Base-by-base conservation (phyloP, 2,888 invertebrate genomes). In the Amphipyra berbera region DNA sequence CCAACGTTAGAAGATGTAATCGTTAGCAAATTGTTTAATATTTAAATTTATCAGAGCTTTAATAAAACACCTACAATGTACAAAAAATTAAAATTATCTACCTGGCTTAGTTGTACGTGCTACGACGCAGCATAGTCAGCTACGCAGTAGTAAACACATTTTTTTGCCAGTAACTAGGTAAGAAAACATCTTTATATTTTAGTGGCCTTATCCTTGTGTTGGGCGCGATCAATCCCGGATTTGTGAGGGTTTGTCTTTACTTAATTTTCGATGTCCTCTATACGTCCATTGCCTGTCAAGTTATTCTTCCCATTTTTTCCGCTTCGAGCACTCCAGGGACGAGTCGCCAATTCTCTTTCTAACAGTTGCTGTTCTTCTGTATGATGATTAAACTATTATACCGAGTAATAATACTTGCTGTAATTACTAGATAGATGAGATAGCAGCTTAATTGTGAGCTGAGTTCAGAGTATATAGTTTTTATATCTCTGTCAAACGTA, bases 151-250 rank as follows among this genome's bases (percentile, higher is more conserved):
- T 6, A 30, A 30, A 30, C 30, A 30, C 6, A 4, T 4, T 30
- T 50, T 13, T 63, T 55, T 37, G 21, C 38, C 12, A 38, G 40
- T 12, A 37, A 40, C 12, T 5, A 9, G 9, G 44, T 53, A 40
- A 52, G 41, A 48, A 57, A 72, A 53, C 48, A 48, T 27, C 56
- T 40, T 55, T 48, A 44, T 48, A 65, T 53, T 53, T 66, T 58
- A 38, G 30, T 33, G 30, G 12, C n/a, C 15, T 27, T 57, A 54
- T 67, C 37, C 41, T 50, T 27, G 27, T 71, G 15, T 52, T 44
- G 15, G 30, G 41, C 30, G 40, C 30, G 47, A 53, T 65, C 13
- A 58, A 41, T 72, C 15, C 47, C 4, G 45, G 49, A 52, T 53
- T 58, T 68, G 7, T 53, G 21, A 49, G 33, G 49, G 49, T 27